phyloP scores from a whole-genome alignment of 2,888 invertebrate genomes.

The Troglohyphantes excavatus region DNA sequence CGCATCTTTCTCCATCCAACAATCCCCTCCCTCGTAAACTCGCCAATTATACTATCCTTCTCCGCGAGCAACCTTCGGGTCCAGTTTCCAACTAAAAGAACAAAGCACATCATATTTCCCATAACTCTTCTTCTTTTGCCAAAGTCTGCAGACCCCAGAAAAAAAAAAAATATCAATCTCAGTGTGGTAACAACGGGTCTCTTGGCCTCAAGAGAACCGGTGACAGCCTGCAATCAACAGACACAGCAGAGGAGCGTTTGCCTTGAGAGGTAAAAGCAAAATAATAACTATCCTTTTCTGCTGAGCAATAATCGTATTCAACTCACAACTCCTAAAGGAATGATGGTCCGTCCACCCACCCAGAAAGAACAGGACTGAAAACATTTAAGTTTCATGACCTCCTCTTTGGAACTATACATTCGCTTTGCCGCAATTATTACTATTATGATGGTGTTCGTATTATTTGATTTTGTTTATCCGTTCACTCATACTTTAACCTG shows the following conservation, averaged over 20 bases:
- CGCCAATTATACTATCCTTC: constrained; percentile 34
- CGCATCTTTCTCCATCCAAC: constrained; percentile 15
- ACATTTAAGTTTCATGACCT: constrained; percentile 42
- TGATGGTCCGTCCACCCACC: constrained; percentile 65
- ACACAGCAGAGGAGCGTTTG: constrained; percentile 1
- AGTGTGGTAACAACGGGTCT: constrained; percentile 21
- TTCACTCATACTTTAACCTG: neutral
- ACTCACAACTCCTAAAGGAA: neutral
- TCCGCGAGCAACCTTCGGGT: neutral
- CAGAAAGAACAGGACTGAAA: constrained; percentile 18
- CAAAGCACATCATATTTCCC: constrained; percentile 52
- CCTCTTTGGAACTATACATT: neutral
- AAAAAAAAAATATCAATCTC: neutral
- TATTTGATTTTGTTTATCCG: constrained; percentile 14
- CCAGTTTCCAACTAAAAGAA: constrained; percentile 17
- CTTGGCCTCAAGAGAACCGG: constrained; percentile 32
- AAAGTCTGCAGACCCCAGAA: neutral
- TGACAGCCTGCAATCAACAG: constrained; percentile 67
- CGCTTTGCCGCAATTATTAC: neutral
- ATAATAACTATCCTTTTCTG: constrained; percentile 53
- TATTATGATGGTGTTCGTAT: too few species aligned
- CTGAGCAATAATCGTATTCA: constrained; percentile 50
- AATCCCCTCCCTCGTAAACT: neutral
- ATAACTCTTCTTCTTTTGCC: constrained; percentile 28
- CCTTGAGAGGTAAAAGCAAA: constrained; percentile 9